These are phyloP conservation scores for Brachyopa scutellaris DNA, from an alignment of 2,888 invertebrate genomes.

Conservation along the genomic window DNA sequence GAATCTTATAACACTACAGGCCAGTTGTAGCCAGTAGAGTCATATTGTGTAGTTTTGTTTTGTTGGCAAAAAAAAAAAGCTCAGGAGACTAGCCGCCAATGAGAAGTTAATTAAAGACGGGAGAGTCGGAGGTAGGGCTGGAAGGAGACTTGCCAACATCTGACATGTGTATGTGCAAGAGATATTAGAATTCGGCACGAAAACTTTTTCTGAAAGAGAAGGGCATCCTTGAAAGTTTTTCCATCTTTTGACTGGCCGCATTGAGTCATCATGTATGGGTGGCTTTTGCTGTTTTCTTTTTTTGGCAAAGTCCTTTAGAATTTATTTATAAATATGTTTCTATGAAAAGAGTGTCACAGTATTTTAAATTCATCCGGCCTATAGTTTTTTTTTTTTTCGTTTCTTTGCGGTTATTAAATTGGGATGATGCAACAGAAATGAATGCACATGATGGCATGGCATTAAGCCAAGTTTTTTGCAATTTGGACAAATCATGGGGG, in stretches of 20 bases:
- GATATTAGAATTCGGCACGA: constrained; percentile 67
- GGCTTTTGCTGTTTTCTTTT: constrained; percentile 20
- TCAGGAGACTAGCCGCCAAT: constrained; percentile 61
- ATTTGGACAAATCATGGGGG: background rate
- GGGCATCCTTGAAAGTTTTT: constrained; percentile 39
- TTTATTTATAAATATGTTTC: constrained; percentile 64
- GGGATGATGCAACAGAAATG: constrained; percentile 59
- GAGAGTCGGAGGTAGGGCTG: constrained; percentile 1
- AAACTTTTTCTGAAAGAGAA: background rate
- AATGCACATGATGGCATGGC: constrained; percentile 33
- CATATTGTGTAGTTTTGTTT: background rate
- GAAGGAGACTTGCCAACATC: constrained; percentile 24
- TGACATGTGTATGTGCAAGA: constrained; percentile 53
- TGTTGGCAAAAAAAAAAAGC: constrained; percentile 53
- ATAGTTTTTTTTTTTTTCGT: constrained; percentile 28
- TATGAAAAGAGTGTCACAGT: constrained; percentile 54
- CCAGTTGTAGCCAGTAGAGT: constrained; percentile 2
- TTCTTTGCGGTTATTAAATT: constrained; percentile 55
- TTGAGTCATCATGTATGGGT: constrained; percentile 48
- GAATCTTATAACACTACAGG: constrained; percentile 53
- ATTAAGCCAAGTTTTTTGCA: constrained; percentile 23
- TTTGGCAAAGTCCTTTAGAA: constrained; percentile 54
- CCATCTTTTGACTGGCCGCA: constrained; percentile 28
- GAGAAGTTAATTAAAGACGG: constrained; percentile 70
- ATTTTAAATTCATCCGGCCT: too few relatives aligned